Base-by-base conservation (phyloP, 2,797 vertebrate species). In the Trachurus trachurus region DNA sequence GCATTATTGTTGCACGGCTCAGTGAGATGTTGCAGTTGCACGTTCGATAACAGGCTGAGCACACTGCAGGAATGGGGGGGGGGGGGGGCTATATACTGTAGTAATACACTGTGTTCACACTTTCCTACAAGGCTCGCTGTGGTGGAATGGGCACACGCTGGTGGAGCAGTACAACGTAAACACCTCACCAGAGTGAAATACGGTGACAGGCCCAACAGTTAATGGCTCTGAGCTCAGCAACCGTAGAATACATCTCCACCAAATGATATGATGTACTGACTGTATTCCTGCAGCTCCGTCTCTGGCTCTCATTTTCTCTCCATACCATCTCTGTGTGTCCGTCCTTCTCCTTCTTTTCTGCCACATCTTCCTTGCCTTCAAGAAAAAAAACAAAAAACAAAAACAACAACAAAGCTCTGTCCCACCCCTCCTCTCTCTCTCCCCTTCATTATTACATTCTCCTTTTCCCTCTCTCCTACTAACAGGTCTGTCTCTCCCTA, bases 101-200 rank as follows among this genome's bases (percentile, higher is more conserved):
- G 62, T 71, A 52, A 76, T 47, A n/a, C 62, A 26, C 47, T 69
- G 79, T 57, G 57, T 71, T 85, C 80, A 67, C 65, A 75, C 81
- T 77, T 47, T 74, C 61, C 76, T 65, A 54, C 26, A 6, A 63
- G 74, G 65, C 79, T 80, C 59, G n/a, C 80, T 42, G 56, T 74
- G 74, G 76, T 69, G 75, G 74, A 82, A 85, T 80, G 69, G 78
- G 78, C 70, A 72, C 67, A 53, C 40, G 45, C 85, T 64, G 79
- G 86, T 60, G 58, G 73, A 81, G 83, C 76, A 74, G 77, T 56
- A 78, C 84, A 85, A 81, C 66, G 56, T 80, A 85, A 92, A 90
- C 84, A 87, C 78, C 86, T 83, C 82, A 56, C 69, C 81, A 82
- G 89, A 86, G 74, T 88, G 88, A 93, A 90, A 84, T 80, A 82